Evolutionary conservation across 2,113 vertebrate genomes (phyloP).

Genomic region (Thryonomys swinderianus): DNA sequence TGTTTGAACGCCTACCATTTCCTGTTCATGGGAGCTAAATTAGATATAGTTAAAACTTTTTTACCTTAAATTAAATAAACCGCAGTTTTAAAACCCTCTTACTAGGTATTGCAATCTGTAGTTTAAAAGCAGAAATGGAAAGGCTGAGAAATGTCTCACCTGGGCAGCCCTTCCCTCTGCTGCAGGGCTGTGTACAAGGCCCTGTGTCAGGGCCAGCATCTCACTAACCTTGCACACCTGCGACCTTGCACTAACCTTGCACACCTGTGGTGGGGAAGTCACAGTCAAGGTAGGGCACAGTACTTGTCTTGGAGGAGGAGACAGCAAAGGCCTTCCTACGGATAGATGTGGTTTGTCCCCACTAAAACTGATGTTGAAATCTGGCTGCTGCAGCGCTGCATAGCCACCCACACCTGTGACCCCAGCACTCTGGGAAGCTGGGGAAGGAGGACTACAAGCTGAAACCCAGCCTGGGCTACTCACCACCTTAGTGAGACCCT

Average conservation of each 20-base stretch:
- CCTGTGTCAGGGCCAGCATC: not conserved
- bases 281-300: not conserved
- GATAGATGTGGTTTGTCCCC: not conserved
- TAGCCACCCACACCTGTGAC: not conserved
- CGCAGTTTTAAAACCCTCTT: slow-evolving; percentile 7
- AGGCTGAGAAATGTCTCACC: not conserved
- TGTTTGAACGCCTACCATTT: not conserved
- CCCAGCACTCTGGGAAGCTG: not conserved
- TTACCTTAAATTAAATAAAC: not conserved
- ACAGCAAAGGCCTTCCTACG: not conserved
- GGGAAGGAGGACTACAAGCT: not conserved
- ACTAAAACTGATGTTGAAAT: not conserved
- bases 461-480: not conserved
- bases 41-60: not conserved
- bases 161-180: not conserved
- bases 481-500: not conserved
- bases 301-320: not conserved
- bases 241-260: no score
- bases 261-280: not conserved
- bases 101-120: not conserved
- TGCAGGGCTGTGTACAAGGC: no score
- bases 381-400: not conserved
- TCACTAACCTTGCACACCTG: not conserved
- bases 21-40: not conserved
- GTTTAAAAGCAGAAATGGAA: not conserved